Conservation (phyloP, 2,113 vertebrate genomes). For the Psammodynastes pulverulentus region DNA sequence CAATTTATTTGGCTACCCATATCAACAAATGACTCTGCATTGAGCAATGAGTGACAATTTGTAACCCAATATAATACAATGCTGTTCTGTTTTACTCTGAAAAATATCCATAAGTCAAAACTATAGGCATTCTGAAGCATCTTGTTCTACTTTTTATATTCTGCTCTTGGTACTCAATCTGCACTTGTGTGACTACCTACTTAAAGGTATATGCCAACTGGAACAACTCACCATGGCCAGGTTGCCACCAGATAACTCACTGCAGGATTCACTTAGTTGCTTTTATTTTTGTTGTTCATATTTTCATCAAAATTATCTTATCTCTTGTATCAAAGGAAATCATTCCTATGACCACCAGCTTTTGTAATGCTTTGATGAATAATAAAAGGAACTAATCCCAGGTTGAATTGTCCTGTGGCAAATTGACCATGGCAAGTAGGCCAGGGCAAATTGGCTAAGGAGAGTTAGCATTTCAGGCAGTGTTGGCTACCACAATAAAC, state of each 20-base stretch:
- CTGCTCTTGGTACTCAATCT: not conserved
- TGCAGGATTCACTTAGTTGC: not conserved
- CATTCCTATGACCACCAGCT: not conserved
- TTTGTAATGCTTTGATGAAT: not conserved
- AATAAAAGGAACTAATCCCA: not conserved
- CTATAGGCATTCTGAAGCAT: not conserved
- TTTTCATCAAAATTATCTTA: not conserved
- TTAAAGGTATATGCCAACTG: not conserved
- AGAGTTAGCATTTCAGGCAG: not conserved
- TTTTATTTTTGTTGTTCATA: not conserved
- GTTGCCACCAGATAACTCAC: not conserved
- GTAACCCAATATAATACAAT: not conserved
- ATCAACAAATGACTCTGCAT: not conserved
- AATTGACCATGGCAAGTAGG: not conserved
- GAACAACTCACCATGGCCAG: not conserved
- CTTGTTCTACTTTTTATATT: not conserved
- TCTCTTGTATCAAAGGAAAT: not conserved
- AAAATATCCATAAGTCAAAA: not conserved
- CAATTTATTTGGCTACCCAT: not conserved
- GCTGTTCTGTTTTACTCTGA: not conserved
- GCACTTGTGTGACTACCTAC: not conserved
- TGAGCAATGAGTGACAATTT: not conserved
- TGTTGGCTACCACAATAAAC: not conserved
- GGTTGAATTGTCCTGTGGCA: no score
- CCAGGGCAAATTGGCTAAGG: not conserved